Percentiles rank a stretch among this genome's conserved stretches.
These are phyloP conservation scores for Drosophila kurseongensis DNA, from an alignment of 1,140 invertebrate species.

Conservation along the genomic window DNA sequence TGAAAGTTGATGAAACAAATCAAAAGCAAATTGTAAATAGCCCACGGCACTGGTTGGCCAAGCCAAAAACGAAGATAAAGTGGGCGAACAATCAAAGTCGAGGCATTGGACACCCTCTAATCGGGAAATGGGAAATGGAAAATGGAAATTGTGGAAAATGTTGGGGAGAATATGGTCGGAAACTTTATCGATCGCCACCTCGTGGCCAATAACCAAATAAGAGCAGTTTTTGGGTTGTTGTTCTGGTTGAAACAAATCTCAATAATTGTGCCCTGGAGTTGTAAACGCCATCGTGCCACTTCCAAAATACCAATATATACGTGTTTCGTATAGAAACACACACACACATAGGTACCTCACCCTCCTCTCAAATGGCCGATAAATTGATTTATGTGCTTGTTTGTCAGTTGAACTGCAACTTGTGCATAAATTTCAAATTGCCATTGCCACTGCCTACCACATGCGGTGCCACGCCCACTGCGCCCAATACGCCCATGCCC, in stretches of 20 bases:
- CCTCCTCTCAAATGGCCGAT: conserved; percentile 45
- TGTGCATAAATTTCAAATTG: conserved; percentile 77
- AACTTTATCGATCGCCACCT: conserved; percentile 46
- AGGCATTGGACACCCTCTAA: conserved; percentile 11
- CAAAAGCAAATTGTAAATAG: conserved; percentile 56
- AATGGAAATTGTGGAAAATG: not conserved
- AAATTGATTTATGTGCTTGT: conserved; percentile 80
- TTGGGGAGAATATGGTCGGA: not conserved
- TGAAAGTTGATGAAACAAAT: conserved; percentile 65
- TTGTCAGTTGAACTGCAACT: conserved; percentile 76
- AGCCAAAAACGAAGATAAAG: conserved; percentile 9
- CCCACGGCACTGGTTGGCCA: conserved; percentile 5
- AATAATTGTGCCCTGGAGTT: conserved; percentile 71
- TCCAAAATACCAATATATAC: not conserved
- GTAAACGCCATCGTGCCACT: conserved; percentile 15
- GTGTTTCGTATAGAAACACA: not conserved
- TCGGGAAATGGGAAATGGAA: not conserved
- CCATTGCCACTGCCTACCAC: conserved; percentile 39
- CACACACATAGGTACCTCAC: conserved; percentile 6
- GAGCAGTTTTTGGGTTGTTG: conserved; percentile 41
- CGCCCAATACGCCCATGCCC: not conserved
- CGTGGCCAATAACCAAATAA: conserved; percentile 33
- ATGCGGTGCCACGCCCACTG: conserved; percentile 20
- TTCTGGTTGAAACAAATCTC: conserved; percentile 60
- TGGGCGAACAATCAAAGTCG: not conserved